Evolutionary conservation across 2,888 invertebrate genomes (phyloP).

Genomic region (Archaeoteleia sp.): DNA sequence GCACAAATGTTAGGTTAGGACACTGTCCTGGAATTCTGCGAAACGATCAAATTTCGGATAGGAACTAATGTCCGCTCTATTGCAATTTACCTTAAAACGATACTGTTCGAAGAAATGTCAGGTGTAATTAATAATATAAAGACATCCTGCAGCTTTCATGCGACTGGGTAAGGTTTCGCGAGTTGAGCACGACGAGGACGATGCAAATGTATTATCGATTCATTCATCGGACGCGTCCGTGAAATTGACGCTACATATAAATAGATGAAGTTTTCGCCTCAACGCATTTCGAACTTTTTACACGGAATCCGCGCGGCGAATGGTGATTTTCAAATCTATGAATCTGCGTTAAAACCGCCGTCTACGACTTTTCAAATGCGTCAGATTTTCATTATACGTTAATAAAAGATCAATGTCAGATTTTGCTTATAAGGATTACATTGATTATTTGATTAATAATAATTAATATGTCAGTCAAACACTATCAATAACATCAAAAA

Average conservation of each 20-base stretch:
- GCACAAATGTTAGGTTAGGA: slow-evolving; percentile 13
- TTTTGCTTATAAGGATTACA: neutral
- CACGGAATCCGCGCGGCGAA: slow-evolving; percentile 2
- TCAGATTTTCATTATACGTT: slow-evolving; percentile 4
- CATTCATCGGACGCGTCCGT: slow-evolving; percentile 48
- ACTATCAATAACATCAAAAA: no score
- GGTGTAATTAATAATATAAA: slow-evolving; percentile 53
- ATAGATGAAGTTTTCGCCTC: slow-evolving; percentile 38
- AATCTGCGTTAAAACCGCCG: slow-evolving; percentile 14
- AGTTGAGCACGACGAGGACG: slow-evolving; percentile 38
- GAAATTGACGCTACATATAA: slow-evolving; percentile 49
- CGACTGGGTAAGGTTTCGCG: slow-evolving; percentile 45
- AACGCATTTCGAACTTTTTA: slow-evolving; percentile 17
- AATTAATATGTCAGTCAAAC: no score
- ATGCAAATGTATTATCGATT: slow-evolving; percentile 55
- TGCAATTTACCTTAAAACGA: slow-evolving; percentile 16
- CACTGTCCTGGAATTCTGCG: slow-evolving; percentile 9
- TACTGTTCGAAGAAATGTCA: slow-evolving; percentile 33
- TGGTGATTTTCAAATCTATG: slow-evolving; percentile 24
- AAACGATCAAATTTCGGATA: slow-evolving; percentile 26
- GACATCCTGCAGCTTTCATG: slow-evolving; percentile 47
- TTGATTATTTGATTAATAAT: no score
- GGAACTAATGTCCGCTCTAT: slow-evolving; percentile 11
- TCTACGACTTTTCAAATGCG: slow-evolving; percentile 2
- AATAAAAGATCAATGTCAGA: slow-evolving; percentile 4